A percentile compares a stretch with the other conserved stretches of the same genome.
Evolutionary conservation across 1,140 invertebrate genomes (phyloP).

Genomic region (Papilio aristodemus): DNA sequence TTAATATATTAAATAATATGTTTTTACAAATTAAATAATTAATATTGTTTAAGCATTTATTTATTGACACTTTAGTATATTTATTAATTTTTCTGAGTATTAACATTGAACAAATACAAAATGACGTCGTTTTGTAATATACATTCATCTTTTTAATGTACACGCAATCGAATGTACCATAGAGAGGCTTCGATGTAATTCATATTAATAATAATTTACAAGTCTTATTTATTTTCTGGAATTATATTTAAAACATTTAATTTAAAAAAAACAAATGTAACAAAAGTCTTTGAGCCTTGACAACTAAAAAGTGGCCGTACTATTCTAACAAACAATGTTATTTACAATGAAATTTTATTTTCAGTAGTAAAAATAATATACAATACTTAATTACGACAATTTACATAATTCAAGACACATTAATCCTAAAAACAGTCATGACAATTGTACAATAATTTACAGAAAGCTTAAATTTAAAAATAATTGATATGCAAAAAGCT

Average conservation of each 20-base stretch:
- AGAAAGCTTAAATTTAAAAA: conserved; percentile 63
- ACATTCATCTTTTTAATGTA: conserved; percentile 15
- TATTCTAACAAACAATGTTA: conserved; percentile 53
- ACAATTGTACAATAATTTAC: conserved; percentile 78
- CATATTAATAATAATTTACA: conserved; percentile 37
- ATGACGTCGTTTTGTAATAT: conserved; percentile 4
- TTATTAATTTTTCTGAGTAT: conserved; percentile 13
- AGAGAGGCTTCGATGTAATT: conserved; percentile 41
- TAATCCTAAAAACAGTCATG: conserved; percentile 67
- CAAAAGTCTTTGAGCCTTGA: conserved; percentile 54
- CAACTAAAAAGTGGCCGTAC: conserved; percentile 43
- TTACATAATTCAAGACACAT: conserved; percentile 59
- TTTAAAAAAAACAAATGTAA: conserved; percentile 42
- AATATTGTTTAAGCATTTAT: not conserved
- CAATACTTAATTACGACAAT: conserved; percentile 64
- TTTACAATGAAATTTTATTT: conserved; percentile 72
- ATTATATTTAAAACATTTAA: conserved; percentile 36
- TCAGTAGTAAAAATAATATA: conserved; percentile 65
- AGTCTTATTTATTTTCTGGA: conserved; percentile 23
- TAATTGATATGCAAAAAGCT: conserved; percentile 79
- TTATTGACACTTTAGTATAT: not conserved
- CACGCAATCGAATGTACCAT: conserved; percentile 22
- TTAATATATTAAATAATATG: too few species aligned
- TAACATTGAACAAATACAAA: conserved; percentile 16
- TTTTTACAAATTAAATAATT: not conserved